Base-by-base conservation (phyloP, 2,888 invertebrate species). In the Polymixis lichenea region DNA sequence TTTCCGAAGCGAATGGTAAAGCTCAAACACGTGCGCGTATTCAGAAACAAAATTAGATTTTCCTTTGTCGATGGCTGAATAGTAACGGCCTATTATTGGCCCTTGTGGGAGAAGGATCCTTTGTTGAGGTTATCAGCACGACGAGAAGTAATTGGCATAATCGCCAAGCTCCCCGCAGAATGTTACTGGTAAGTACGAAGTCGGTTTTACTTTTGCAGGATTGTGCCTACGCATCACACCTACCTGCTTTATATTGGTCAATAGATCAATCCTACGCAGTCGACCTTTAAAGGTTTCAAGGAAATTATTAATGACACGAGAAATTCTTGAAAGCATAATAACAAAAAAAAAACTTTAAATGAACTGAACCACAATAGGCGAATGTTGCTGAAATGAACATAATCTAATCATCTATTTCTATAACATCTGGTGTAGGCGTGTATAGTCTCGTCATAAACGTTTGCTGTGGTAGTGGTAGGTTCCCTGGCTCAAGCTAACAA, bases 41-140 rank as follows among this genome's bases (percentile, higher is more conserved):
- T 78, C 75, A 78, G 62, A 73, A 87, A 75, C 72, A 77, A 77
- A 81, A 84, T 86, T 81, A 81, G 64, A 81, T 78, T 82, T 77
- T 80, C 79, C 78, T 78, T 79, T 78, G 85, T 85, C 83, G 83
- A 85, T 87, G 83, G 78, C 77, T 74, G 86, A 85, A 85, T 83
- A 86, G 81, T 78, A 81, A 85, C 75, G 76, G 77, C 72, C 75
- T 85, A 83, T 77, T 75, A 83, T 81, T 83, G 77, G 55, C 77
- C 68, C 64, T 86, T 51, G 73, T 80, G 86, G 77, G 62, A 75
- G 56, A 56, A 75, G 25, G 61, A 79, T 80, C 77, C 70, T 75
- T 86, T 83, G 87, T 86, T 76, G 72, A 84, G 80, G 81, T 87
- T 86, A 88, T 85, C 82, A 82, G 83, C 77, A 76, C 78, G 76